phyloP scores from a whole-genome alignment of 2,888 invertebrate species.

The Tetranychus piercei region DNA sequence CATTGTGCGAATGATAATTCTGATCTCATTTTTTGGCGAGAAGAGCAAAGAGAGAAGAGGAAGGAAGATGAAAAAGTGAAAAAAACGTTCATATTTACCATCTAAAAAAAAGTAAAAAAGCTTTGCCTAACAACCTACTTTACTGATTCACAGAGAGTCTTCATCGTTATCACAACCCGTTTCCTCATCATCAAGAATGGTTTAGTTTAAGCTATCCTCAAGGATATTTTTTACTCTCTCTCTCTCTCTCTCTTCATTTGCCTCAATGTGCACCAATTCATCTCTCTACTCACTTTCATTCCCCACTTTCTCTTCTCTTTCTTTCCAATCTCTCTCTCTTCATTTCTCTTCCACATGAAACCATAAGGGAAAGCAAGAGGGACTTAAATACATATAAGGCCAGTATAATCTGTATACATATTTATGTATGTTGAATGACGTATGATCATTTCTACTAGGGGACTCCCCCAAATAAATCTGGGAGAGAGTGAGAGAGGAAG shows the following conservation, averaged over 20 bases:
- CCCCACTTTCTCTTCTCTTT: background rate
- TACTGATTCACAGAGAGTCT: background rate
- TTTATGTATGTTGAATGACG: too few relatives aligned
- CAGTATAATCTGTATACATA: too few relatives aligned
- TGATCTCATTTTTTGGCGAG: background rate
- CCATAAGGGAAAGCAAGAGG: too few relatives aligned
- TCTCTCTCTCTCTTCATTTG: slow-evolving; percentile 3
- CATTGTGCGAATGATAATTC: too few relatives aligned
- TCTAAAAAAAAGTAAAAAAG: background rate
- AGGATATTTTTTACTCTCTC: background rate
- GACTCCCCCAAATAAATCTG: too few relatives aligned
- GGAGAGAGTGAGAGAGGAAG: too few relatives aligned
- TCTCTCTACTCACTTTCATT: slow-evolving; percentile 5
- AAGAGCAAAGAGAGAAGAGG: background rate
- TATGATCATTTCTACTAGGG: too few relatives aligned
- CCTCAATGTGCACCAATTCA: background rate
- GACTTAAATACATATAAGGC: too few relatives aligned
- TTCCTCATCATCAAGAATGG: background rate
- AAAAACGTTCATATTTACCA: slow-evolving; percentile 2
- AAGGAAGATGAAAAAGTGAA: background rate
- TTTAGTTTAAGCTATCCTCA: background rate
- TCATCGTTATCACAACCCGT: background rate
- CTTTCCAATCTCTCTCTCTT: background rate
- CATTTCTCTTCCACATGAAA: background rate
- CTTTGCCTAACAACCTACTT: background rate